A percentile compares a stretch with the other conserved stretches of the same genome.
phyloP scores from a whole-genome alignment of 2,797 vertebrate genomes.

The Orestias chungarensis region DNA sequence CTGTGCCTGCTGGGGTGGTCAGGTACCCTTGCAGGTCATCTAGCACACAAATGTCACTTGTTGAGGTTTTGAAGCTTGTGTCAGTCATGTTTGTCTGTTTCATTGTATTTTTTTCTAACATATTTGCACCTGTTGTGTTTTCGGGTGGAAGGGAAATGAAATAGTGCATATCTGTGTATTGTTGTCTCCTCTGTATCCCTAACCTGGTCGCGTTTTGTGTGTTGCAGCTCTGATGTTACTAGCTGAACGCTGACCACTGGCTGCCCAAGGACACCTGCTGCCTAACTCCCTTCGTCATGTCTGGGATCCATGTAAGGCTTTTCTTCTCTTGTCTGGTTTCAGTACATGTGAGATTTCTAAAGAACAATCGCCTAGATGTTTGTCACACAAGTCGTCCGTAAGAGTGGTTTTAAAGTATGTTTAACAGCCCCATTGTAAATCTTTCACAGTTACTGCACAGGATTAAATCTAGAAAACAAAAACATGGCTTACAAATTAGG shows the following conservation, averaged over 20 bases:
- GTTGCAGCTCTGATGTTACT: constrained; percentile 81
- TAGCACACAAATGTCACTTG: too few relatives aligned
- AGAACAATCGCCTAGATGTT: not conserved
- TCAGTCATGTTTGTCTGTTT: not conserved
- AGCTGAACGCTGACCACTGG: constrained; percentile 75
- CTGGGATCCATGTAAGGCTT: constrained; percentile 79
- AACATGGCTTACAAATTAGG: too few relatives aligned
- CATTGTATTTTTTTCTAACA: not conserved
- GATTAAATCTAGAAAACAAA: not conserved
- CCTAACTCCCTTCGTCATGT: constrained; percentile 78
- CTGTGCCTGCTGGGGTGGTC: too few relatives aligned
- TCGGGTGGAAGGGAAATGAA: not conserved
- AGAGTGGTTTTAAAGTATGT: not conserved
- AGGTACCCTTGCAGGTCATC: too few relatives aligned
- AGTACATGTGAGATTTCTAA: not conserved
- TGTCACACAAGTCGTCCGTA: not conserved
- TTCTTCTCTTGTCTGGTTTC: not conserved
- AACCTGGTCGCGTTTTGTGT: constrained; percentile 14
- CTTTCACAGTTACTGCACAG: not conserved
- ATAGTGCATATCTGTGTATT: not conserved
- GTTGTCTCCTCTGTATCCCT: not conserved
- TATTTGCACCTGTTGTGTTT: not conserved
- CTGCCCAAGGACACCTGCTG: constrained; percentile 75
- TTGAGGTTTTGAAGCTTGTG: not conserved
- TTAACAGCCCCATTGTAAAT: not conserved